Evolutionary conservation across 2,888 invertebrate genomes (phyloP).

Genomic region (Synanthedon tipuliformis): DNA sequence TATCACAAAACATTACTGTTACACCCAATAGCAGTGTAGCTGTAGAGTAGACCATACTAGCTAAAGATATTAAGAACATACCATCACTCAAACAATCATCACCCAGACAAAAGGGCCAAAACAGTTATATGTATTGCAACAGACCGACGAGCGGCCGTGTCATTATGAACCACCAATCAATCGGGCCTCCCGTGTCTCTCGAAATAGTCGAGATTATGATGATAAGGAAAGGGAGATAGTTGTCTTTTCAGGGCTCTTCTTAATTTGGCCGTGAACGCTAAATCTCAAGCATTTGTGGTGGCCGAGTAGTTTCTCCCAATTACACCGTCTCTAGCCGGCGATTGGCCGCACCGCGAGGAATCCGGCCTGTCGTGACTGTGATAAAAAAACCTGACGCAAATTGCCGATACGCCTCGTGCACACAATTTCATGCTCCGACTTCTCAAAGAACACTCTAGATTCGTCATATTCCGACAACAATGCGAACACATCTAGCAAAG

Average conservation of each 20-base stretch:
- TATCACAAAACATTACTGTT: constrained; percentile 23
- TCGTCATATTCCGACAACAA: constrained; percentile 56
- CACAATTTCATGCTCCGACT: constrained; percentile 66
- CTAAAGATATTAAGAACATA: constrained; percentile 28
- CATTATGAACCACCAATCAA: constrained; percentile 43
- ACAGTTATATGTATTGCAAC: constrained; percentile 48
- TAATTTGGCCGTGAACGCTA: constrained; percentile 34
- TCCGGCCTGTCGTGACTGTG: constrained; percentile 67
- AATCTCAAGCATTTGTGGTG: constrained; percentile 61
- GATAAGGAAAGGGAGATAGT: constrained; percentile 13
- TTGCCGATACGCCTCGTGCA: constrained; percentile 68
- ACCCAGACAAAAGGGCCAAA: constrained; percentile 55
- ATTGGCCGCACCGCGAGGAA: constrained; percentile 59
- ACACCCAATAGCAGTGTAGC: constrained; percentile 33
- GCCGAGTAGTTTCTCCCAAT: constrained; percentile 65
- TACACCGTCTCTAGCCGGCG: constrained; percentile 60
- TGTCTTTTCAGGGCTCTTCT: constrained; percentile 35
- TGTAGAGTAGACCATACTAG: constrained; percentile 27
- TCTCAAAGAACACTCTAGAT: constrained; percentile 55
- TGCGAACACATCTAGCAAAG: constrained; percentile 20
- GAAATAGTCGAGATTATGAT: constrained; percentile 12
- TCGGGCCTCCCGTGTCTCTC: constrained; percentile 27
- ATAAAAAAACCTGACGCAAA: constrained; percentile 68
- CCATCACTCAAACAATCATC: constrained; percentile 49
- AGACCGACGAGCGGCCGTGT: constrained; percentile 37